Evolutionary conservation across 2,888 invertebrate genomes (phyloP), one percentile per base, ranked within the genome.

Genomic region (Scaptodrosophila latifasciaeformis): DNA sequence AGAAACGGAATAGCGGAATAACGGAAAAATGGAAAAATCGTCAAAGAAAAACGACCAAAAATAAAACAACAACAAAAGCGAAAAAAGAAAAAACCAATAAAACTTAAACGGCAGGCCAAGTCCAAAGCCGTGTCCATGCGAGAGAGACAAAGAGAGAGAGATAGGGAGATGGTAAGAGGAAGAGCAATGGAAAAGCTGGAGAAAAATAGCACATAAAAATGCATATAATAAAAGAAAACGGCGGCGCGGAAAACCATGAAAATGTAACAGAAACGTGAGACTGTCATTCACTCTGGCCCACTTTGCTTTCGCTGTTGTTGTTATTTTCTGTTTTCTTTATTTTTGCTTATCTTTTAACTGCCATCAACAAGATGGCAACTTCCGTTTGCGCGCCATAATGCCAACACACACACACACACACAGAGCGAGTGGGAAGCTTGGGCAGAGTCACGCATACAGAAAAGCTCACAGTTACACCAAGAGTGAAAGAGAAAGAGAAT

Each of bases 311-410:
- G 13, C 7, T 47, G 55, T 62, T 45, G 53, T 68, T 47, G 43
- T 50, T 42, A 52, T 37, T 31, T 51, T 67, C 54, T 67, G 53
- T 54, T 64, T 49, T 24, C 51, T 54, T 45, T 59, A 53, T 49
- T 64, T 70, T 69, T 70, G 62, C 74, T 82, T 83, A 82, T 85
- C 85, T 83, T 83, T 24, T 80, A 83, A 84, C 82, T 81, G 82
- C 83, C 85, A 85, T 85, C 85, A 85, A 85, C 85, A 85, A 85
- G 85, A 85, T 85, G 85, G 85, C 85, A 84, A 84, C 85, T 84
- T 85, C 83, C 84, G 85, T 85, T 84, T 81, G 83, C 82, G 84
- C 82, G 82, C 82, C 84, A 85, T 82, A 83, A 84, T 78, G 78
- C 62, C 59, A 50, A 51, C 48, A 59, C 58, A 57, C 43, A 62